Evolutionary conservation across 2,113 vertebrate genomes (phyloP), one percentile per base, ranked within the genome.

Genomic region (Phyllopteryx taeniolatus): DNA sequence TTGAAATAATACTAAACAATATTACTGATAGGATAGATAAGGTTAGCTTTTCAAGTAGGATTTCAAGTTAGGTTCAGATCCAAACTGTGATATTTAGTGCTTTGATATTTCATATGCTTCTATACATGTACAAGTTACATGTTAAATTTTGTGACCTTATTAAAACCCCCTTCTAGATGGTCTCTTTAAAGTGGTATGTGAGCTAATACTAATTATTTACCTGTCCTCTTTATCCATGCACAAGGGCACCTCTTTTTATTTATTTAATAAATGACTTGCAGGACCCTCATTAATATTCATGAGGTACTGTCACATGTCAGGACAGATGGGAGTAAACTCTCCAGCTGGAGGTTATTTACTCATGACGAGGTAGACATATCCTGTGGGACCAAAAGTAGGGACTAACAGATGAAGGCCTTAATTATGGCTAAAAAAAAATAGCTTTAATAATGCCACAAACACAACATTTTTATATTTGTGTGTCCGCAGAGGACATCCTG

Each of bases 401-500:
- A 56, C n/a, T 56, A 11, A n/a, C 44, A 12, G 44, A 46, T 46
- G 44, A 46, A 12, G 44, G 10, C 44, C 44, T 12, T 39, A 39
- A 22, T n/a, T 44, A 11, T 17, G 12, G n/a, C 22, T 2, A 51
- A 51, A 51, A 53, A 53, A 17, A 53, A 53, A 53, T 17, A 2
- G 5, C 14, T 53, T 59, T 13, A 59, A 20, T 2, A 27, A 12
- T 59, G 27, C 22, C 56, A 59, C 22, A 59, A 13, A 31, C 5
- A 61, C 12, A 17, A 35, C 14, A 15, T 33, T 61, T 60, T 2
- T 33, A 6, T 17, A 53, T 71, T 14, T 68, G 22, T 61, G 54
- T 27, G 27, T 80, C 72, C 79, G 56, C 67, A 93, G 92, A 93
- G 84, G 91, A 93, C 86, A 93, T 93, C 76, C 80, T 93, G 84